Base-by-base conservation (phyloP, 2,797 vertebrate genomes). In the Danio choprae region DNA sequence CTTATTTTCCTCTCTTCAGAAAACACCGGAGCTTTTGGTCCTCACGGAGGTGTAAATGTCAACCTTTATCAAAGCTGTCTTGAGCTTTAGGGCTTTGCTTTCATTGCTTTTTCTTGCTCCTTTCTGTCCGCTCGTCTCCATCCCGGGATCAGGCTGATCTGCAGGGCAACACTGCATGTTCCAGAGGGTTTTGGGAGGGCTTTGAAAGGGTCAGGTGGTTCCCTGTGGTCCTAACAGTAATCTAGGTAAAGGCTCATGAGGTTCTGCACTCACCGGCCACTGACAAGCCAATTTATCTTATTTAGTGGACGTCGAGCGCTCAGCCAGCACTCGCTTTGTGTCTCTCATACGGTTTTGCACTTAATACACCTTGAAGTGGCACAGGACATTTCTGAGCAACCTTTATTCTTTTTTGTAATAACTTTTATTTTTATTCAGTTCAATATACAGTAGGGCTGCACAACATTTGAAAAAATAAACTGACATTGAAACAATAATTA, bases 251-350 rank as follows among this genome's bases (percentile, higher is more conserved):
- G 40, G 46, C 74, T 63, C 8, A 41, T 10, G 20, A 46, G 81
- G 71, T 64, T 81, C 58, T 82, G 11, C 4, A 36, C 60, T 74
- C 82, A 56, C 60, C 51, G 29, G 60, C 59, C 29, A 56, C 50
- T 62, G 70, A 55, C 41, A 68, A 51, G 41, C 59, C 63, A 58
- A 80, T 74, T 72, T 11, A 22, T 84, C 67, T 83, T 78, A 62
- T 85, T 82, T 63, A 80, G 53, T 59, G 75, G 59, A 40, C 16
- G 22, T 63, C 51, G 22, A 46, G 51, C 36, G 11, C 29, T 59
- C 29, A 10, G 51, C 58, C 29, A 56, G 15, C 75, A 69, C 22
- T 60, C 40, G 6, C 20, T 55, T 67, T 68, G 40, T 67, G 60
- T 77, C 40, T 72, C 40, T 70, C 36, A 60, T 12, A 55, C 12